Evolutionary conservation across 2,113 vertebrate genomes (phyloP).

Genomic region (Cyanistes caeruleus): DNA sequence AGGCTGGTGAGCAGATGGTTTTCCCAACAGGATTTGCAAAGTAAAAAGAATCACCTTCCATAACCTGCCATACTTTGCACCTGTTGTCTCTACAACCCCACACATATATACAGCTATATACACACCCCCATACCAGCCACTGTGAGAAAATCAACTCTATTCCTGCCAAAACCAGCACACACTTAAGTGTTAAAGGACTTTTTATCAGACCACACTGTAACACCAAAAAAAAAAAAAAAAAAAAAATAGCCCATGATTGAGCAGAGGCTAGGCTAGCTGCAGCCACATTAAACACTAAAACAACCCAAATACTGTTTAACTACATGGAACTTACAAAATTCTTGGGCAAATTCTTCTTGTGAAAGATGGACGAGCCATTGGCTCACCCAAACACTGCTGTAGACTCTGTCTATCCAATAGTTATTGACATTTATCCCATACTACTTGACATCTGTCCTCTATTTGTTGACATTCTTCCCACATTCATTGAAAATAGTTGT

Average conservation of each 20-base stretch:
- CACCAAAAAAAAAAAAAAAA: not conserved
- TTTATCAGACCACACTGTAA: not conserved
- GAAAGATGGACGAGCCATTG: not conserved
- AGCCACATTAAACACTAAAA: not conserved
- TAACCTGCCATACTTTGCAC: not conserved
- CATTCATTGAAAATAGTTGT: not conserved
- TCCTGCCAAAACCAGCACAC: not conserved
- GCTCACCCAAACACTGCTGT: not conserved
- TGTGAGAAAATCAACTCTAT: not conserved
- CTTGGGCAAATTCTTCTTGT: not conserved
- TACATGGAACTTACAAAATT: not conserved
- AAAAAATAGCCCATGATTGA: not conserved
- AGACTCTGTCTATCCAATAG: not conserved
- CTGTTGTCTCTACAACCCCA: not conserved
- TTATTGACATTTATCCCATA: not conserved
- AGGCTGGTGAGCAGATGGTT: not conserved
- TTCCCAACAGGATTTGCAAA: not conserved
- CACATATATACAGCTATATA: no score
- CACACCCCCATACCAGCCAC: not conserved
- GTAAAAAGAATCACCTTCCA: not conserved
- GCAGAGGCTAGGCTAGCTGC: not conserved
- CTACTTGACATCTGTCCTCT: not conserved
- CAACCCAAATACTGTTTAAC: not conserved
- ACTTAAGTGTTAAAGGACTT: not conserved
- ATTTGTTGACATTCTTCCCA: not conserved